phyloP scores from a whole-genome alignment of 1,140 invertebrate genomes.

The Brachionus rubens region DNA sequence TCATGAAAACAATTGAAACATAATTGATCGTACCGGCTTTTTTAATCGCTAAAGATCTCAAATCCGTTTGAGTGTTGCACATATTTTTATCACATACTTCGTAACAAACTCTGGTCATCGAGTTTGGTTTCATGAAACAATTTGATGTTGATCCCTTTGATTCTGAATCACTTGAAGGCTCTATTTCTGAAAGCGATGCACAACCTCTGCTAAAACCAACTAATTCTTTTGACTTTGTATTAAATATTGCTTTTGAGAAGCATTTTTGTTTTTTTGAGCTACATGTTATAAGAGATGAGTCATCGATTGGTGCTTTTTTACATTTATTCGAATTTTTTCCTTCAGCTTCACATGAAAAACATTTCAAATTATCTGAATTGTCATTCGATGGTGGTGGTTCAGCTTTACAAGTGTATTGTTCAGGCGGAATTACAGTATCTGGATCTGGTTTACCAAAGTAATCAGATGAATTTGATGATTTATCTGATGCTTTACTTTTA shows the following conservation, averaged over 20 bases:
- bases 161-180: background rate
- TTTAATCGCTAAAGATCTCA: conserved; percentile 26
- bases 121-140: conserved; percentile 23
- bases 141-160: background rate
- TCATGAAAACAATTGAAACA: conserved; percentile 37
- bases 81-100: conserved; percentile 18
- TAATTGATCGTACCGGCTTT: conserved; percentile 37
- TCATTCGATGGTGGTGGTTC: background rate
- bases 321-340: conserved; percentile 5
- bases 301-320: conserved; percentile 4
- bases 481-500: background rate
- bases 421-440: conserved; percentile 12
- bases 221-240: conserved; percentile 17
- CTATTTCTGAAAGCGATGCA: conserved; percentile 5
- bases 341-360: conserved; percentile 37
- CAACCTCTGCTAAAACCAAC: conserved; percentile 28
- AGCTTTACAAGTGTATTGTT: conserved; percentile 26
- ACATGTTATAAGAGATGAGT: background rate
- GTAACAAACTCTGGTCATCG: background rate
- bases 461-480: background rate
- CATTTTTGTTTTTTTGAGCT: conserved; percentile 32
- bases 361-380: conserved; percentile 27
- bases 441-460: background rate
- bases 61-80: conserved; percentile 34
- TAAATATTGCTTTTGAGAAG: conserved; percentile 36